These are phyloP conservation scores for Megastigmus dorsalis DNA, from an alignment of 2,888 invertebrate genomes.

Conservation along the genomic window DNA sequence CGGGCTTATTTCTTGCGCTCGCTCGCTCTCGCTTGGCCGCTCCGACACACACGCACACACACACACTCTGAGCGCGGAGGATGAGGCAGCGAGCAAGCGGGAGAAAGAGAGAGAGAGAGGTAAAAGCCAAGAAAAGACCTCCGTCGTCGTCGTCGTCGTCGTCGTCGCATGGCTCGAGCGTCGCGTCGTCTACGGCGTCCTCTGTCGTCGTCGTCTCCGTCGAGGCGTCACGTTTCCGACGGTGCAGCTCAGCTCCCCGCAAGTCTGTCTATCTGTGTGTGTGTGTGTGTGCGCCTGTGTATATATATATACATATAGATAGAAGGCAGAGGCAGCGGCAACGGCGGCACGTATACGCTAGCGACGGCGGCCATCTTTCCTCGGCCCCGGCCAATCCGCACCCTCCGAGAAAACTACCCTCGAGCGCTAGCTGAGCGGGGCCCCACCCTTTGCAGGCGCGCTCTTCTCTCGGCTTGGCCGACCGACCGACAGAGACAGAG, in stretches of 20 bases:
- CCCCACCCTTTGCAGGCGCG: conserved; percentile 64
- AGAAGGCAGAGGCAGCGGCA: no score
- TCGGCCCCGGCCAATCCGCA: conserved; percentile 64
- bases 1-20: conserved; percentile 61
- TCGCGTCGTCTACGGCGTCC: conserved; percentile 11
- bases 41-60: no score
- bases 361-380: conserved; percentile 72
- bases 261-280: no score
- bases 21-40: conserved; percentile 24
- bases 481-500: no score
- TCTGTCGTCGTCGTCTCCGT: no score
- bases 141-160: conserved; percentile 54
- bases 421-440: conserved; percentile 49
- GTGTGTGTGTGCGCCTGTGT: conserved; percentile 52
- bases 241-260: no score
- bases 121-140: conserved; percentile 61
- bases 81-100: conserved; percentile 3
- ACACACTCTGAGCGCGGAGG: neutral
- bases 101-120: conserved; percentile 31
- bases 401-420: conserved; percentile 66
- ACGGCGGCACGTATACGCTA: no score
- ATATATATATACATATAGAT: neutral
- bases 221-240: conserved; percentile 70
- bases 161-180: no score
- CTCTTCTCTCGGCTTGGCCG: no score